Base-by-base conservation (phyloP, 2,888 invertebrate species). In the Zootermopsis nevadensis region DNA sequence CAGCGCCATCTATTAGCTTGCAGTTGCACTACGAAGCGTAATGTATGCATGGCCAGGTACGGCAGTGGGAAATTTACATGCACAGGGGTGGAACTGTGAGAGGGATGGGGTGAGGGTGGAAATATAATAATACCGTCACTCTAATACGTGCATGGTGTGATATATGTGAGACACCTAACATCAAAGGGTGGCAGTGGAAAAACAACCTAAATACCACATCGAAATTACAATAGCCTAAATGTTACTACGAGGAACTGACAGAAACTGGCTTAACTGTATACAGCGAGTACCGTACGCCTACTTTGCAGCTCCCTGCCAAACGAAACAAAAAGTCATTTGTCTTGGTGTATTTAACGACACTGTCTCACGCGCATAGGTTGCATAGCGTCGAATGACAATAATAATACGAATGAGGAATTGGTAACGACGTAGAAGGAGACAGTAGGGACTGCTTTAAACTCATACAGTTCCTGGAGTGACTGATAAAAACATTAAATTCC, bases 31-130 rank as follows among this genome's bases (percentile, higher is more conserved):
- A 12, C 8, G 33, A 31, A 33, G 33, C 30, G 22, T 69, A 69
- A 69, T 69, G 69, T 69, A 69, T 69, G 69, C 69, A 69, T 22
- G 69, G 33, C 69, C 69, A 69, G 69, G 69, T 69, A 69, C 1
- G 69, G 33, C 33, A 19, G 33, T 30, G 31, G 1, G 33, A 69
- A 69, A 69, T 69, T 69, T 69, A 15, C 69, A 69, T 69, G 33
- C 31, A 69, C 22, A 15, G 60, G 60, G 60, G 60, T 27, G 27
- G 60, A 6, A 60, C 27, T 60, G 60, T 60, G n/a, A 60, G 60
- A 27, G 15, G 60, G 27, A 4, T n/a, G 1, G 15, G n/a, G 60
- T n/a, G 60, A n/a, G 27, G n/a, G 60, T 1, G 6, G 31, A 7
- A 27, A 67, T 67, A 67, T 67, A 67, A 67, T 27, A 27, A n/a